Percentiles rank a stretch among this genome's conserved stretches.
Conservation (phyloP, 2,888 invertebrate genomes). For the Cheilosia vernalis region DNA sequence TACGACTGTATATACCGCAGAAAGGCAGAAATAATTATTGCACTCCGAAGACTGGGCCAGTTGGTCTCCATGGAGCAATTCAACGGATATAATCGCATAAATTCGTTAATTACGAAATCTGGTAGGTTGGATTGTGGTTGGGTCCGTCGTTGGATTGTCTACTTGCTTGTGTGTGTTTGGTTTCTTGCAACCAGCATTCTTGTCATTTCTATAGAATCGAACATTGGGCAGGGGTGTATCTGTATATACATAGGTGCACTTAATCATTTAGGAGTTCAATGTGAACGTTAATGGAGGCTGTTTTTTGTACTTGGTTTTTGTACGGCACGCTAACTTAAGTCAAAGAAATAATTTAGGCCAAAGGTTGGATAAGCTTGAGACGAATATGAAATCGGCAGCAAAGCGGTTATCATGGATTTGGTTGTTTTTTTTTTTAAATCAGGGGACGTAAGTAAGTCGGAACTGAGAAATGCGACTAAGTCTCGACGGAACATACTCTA, state of each 20-base stretch:
- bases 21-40: slow-evolving; percentile 54
- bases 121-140: background rate
- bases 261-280: slow-evolving; percentile 9
- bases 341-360: slow-evolving; percentile 1
- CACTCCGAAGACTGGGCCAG: slow-evolving; percentile 50
- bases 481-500: no score
- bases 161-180: background rate
- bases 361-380: no score
- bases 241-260: slow-evolving; percentile 3
- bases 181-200: background rate
- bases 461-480: no score
- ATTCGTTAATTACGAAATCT: slow-evolving; percentile 66
- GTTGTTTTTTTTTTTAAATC: no score
- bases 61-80: slow-evolving; percentile 48
- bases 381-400: no score
- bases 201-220: slow-evolving; percentile 32
- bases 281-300: slow-evolving; percentile 26
- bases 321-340: background rate
- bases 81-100: slow-evolving; percentile 53
- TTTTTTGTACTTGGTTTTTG: slow-evolving; percentile 10
- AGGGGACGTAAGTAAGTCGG: no score
- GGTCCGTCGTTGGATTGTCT: background rate
- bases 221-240: slow-evolving; percentile 12
- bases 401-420: no score
- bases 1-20: slow-evolving; percentile 5